A percentile compares a stretch with the other conserved stretches of the same genome.
These are phyloP conservation scores for Magallana nippona DNA, from an alignment of 2,888 invertebrate genomes.

Conservation along the genomic window DNA sequence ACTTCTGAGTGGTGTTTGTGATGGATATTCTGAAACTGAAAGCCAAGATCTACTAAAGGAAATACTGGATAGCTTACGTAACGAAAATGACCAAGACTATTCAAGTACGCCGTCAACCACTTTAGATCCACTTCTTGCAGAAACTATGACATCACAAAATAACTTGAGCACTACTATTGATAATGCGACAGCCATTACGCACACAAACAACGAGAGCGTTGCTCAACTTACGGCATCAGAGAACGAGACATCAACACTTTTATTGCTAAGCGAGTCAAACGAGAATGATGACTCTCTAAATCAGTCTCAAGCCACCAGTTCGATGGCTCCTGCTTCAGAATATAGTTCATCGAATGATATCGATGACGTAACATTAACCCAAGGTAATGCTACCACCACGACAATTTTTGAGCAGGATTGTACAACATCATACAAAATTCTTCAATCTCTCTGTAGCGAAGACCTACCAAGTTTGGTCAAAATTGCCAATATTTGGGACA, in stretches of 20 bases:
- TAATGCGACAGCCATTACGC: not conserved
- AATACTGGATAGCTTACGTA: not conserved
- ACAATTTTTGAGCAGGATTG: not conserved
- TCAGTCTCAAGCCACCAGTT: too few relatives aligned
- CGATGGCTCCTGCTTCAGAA: too few relatives aligned
- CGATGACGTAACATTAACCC: not conserved
- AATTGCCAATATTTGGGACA: slow-evolving; percentile 60
- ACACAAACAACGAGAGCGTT: too few relatives aligned
- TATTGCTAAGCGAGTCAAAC: too few relatives aligned
- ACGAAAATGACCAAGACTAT: not conserved
- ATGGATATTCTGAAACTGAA: not conserved
- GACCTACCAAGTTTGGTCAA: slow-evolving; percentile 47
- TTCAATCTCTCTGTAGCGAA: not conserved
- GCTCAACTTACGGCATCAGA: too few relatives aligned
- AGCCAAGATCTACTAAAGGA: not conserved
- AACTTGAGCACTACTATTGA: not conserved
- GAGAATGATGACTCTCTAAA: too few relatives aligned
- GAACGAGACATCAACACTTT: too few relatives aligned
- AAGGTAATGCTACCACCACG: not conserved
- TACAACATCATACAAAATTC: not conserved
- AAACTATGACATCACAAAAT: not conserved
- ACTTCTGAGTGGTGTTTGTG: not conserved
- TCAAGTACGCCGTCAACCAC: not conserved
- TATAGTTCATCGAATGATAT: too few relatives aligned
- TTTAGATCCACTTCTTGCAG: not conserved